Evolutionary conservation across 2,113 vertebrate species (phyloP).

Genomic region (Reinhardtius hippoglossoides): DNA sequence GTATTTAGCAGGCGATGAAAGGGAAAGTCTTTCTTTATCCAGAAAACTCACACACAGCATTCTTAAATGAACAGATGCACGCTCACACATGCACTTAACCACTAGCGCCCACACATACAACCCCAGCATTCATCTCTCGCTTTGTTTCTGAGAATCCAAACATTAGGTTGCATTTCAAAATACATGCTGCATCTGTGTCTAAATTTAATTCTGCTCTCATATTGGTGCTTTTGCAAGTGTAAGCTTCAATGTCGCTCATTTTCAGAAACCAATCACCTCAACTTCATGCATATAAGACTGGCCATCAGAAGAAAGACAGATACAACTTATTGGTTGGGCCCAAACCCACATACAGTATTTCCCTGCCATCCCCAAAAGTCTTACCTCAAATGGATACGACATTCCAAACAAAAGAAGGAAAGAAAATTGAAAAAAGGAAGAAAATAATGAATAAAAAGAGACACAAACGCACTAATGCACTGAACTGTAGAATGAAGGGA

Average conservation of each 20-base stretch:
- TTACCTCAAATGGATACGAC: constrained; percentile 94
- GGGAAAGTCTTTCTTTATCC: constrained; percentile 13
- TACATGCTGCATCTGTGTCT: constrained; percentile 47
- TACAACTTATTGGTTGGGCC: constrained; percentile 30
- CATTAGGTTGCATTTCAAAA: constrained; percentile 29
- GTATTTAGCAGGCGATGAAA: constrained; percentile 37
- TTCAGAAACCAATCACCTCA: constrained; percentile 28
- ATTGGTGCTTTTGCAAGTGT: constrained; percentile 19
- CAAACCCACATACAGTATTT: constrained; percentile 51
- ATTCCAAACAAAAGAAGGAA: constrained; percentile 93
- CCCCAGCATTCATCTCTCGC: not conserved
- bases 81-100: constrained; percentile 58
- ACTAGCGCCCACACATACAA: constrained; percentile 6
- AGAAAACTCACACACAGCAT: constrained; percentile 33
- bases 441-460: constrained; percentile 75
- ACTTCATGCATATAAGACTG: constrained; percentile 62
- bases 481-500: constrained; percentile 52
- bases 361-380: constrained; percentile 83
- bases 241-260: constrained; percentile 5
- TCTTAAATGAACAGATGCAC: constrained; percentile 22
- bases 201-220: constrained; percentile 16
- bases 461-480: constrained; percentile 57
- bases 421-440: constrained; percentile 79
- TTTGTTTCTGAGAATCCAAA: constrained; percentile 24
- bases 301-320: constrained; percentile 66